Evolutionary conservation across 2,888 invertebrate genomes (phyloP).

Genomic region (Unio pictorum): DNA sequence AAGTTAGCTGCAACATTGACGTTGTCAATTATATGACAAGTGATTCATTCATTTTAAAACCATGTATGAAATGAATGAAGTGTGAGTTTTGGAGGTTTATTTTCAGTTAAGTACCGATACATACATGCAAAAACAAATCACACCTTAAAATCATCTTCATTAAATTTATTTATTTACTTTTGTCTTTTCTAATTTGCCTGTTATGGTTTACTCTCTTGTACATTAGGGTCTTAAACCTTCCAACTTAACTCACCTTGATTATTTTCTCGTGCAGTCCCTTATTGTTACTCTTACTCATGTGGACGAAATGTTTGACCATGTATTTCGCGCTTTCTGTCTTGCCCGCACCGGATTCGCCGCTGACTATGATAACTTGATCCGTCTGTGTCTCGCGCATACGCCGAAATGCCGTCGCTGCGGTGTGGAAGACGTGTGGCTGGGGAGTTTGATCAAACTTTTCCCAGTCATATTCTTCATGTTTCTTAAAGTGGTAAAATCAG

Average conservation of each 20-base stretch:
- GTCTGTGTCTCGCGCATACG: constrained; percentile 37
- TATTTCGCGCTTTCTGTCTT: constrained; percentile 56
- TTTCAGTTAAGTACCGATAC: too few relatives aligned
- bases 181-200: too few relatives aligned
- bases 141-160: too few relatives aligned
- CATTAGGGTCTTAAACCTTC: too few relatives aligned
- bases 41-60: too few relatives aligned
- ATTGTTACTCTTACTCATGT: constrained; percentile 15
- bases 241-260: constrained; percentile 7
- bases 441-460: constrained; percentile 15
- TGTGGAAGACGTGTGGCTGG: constrained; percentile 37
- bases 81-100: too few relatives aligned
- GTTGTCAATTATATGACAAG: too few relatives aligned
- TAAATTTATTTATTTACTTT: too few relatives aligned
- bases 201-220: too few relatives aligned
- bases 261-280: constrained; percentile 17
- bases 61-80: too few relatives aligned
- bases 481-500: constrained; percentile 12
- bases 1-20: too few relatives aligned
- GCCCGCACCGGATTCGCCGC: constrained; percentile 46
- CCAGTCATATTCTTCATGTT: constrained; percentile 30
- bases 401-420: constrained; percentile 35
- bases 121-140: too few relatives aligned
- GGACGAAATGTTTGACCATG: constrained; percentile 22
- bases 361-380: constrained; percentile 35